These are phyloP conservation scores for Tapirus terrestris DNA, from an alignment of 2,113 vertebrate species.

Conservation along the genomic window DNA sequence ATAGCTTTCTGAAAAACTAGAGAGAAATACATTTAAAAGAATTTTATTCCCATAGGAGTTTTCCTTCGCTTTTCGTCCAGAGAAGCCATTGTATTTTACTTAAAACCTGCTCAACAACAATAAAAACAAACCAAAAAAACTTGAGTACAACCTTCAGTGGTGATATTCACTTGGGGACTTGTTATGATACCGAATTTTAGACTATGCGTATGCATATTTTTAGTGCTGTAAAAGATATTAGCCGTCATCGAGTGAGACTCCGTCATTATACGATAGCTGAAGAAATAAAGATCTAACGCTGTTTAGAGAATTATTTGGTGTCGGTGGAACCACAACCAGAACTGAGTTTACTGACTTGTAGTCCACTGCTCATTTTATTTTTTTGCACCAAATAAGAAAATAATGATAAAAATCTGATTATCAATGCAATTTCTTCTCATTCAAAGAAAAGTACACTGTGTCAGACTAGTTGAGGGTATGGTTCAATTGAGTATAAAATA, in stretches of 20 bases:
- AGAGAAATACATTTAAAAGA: neutral
- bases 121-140: neutral
- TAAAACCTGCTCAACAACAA: neutral
- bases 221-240: neutral
- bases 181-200: neutral
- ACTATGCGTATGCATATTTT: neutral
- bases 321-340: neutral
- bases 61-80: neutral
- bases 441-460: neutral
- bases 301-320: neutral
- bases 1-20: neutral
- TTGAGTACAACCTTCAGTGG: neutral
- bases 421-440: neutral
- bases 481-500: conserved; percentile 63
- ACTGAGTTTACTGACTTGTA: neutral
- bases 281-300: neutral
- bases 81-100: neutral
- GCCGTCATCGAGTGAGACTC: neutral
- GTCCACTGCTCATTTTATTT: neutral
- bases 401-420: conserved; percentile 4
- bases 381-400: neutral
- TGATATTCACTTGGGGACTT: neutral
- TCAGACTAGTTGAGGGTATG: conserved; percentile 3
- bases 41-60: neutral
- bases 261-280: neutral